Evolutionary conservation across 2,888 invertebrate species (phyloP), one percentile per base, ranked within the genome.

Genomic region (Conops quadrifasciatus): DNA sequence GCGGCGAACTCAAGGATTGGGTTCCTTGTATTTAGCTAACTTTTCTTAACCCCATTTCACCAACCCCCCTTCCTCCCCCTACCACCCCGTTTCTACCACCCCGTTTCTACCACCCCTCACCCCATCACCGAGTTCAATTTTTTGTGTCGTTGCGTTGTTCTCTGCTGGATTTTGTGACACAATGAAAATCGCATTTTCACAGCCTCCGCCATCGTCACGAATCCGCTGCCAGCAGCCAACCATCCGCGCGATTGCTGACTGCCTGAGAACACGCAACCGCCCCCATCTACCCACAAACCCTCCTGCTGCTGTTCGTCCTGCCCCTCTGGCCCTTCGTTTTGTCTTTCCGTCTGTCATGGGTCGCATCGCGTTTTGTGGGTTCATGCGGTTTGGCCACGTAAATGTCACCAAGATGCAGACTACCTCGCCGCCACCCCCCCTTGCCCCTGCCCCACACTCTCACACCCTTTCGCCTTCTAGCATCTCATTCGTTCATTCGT

Each of bases 21-120:
- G 43, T 45, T 62, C 59, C 72, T 62, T 72, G 56, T 73, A 76
- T 73, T 73, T 73, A 77, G 76, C 76, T 78, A 81, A 80, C 80
- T 79, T 81, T 80, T 81, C 79, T 78, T 76, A 69, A n/a, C 78
- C 76, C 78, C 76, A 78, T 79, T 79, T 63, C 64, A 71, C n/a
- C n/a, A n/a, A n/a, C n/a, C n/a, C n/a, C n/a, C n/a, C n/a, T n/a
- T n/a, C n/a, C n/a, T n/a, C n/a, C n/a, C n/a, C n/a, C n/a, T n/a
- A n/a, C n/a, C n/a, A n/a, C n/a, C n/a, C n/a, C n/a, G n/a, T n/a
- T n/a, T n/a, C n/a, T n/a, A n/a, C n/a, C n/a, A n/a, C n/a, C n/a
- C n/a, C n/a, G n/a, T n/a, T n/a, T n/a, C n/a, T n/a, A n/a, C n/a
- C n/a, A n/a, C n/a, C n/a, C n/a, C n/a, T n/a, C n/a, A n/a, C n/a